phyloP scores from a whole-genome alignment of 2,888 invertebrate species.

The Callyntrura guangdongensis region DNA sequence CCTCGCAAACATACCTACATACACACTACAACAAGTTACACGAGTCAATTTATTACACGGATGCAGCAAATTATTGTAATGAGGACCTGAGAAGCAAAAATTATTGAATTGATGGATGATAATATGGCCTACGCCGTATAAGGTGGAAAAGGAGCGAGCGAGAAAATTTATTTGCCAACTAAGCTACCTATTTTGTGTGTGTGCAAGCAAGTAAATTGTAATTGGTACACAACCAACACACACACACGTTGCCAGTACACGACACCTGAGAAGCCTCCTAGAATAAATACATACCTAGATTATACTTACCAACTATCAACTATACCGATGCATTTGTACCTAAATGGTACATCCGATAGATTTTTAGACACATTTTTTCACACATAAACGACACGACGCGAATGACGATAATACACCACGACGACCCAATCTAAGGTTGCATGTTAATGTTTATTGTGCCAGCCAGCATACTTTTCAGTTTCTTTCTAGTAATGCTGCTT shows the following conservation, averaged over 20 bases:
- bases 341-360: constrained; percentile 44
- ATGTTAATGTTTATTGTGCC: too few relatives aligned
- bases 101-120: constrained; percentile 11
- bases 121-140: constrained; percentile 23
- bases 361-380: constrained; percentile 49
- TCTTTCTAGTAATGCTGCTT: too few relatives aligned
- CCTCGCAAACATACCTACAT: too few relatives aligned
- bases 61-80: constrained; percentile 66
- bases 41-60: constrained; percentile 69
- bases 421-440: neutral
- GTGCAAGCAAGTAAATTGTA: constrained; percentile 18
- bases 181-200: constrained; percentile 5
- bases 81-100: constrained; percentile 53
- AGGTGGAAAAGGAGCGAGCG: neutral
- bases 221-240: constrained; percentile 30
- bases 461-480: too few relatives aligned
- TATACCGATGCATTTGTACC: neutral
- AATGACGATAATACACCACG: constrained; percentile 8
- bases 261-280: constrained; percentile 28
- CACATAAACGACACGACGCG: neutral
- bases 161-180: constrained; percentile 13
- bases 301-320: neutral
- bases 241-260: constrained; percentile 56
- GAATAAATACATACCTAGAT: too few relatives aligned
- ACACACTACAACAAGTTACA: constrained; percentile 58